These are phyloP conservation scores for Apamea crenata DNA, from an alignment of 2,888 invertebrate genomes.

Conservation along the genomic window DNA sequence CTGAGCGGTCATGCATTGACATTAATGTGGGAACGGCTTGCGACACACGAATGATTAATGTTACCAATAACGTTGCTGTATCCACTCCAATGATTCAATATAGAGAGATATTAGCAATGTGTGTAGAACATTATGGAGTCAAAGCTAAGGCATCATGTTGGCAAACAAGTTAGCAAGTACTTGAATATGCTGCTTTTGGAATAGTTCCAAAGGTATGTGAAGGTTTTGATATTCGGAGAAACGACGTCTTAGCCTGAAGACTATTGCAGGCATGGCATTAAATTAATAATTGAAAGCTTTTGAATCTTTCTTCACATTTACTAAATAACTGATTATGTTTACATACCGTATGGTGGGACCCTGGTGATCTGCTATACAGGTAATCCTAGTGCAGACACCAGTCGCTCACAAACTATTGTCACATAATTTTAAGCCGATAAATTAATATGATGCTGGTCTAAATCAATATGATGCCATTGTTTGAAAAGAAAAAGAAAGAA, in stretches of 20 bases:
- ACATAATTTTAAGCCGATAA: no score
- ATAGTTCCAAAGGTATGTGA: conserved; percentile 23
- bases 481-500: no score
- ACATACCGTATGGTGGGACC: no score
- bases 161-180: neutral
- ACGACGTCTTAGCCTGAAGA: neutral
- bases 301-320: neutral
- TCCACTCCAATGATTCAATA: conserved; percentile 17
- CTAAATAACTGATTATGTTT: no score
- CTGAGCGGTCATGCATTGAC: conserved; percentile 32
- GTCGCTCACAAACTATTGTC: no score
- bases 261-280: neutral
- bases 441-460: no score
- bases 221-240: neutral
- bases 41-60: conserved; percentile 41
- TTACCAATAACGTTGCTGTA: conserved; percentile 18
- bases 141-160: conserved; percentile 10
- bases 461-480: no score
- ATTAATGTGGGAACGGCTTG: conserved; percentile 33
- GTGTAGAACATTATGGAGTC: neutral
- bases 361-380: no score
- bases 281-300: neutral
- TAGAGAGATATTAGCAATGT: conserved; percentile 2
- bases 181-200: conserved; percentile 25
- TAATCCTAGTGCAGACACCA: no score